A percentile compares a stretch with the other conserved stretches of the same genome.
Conservation (phyloP, 2,888 invertebrate species). For the Ophion obscuratus region DNA sequence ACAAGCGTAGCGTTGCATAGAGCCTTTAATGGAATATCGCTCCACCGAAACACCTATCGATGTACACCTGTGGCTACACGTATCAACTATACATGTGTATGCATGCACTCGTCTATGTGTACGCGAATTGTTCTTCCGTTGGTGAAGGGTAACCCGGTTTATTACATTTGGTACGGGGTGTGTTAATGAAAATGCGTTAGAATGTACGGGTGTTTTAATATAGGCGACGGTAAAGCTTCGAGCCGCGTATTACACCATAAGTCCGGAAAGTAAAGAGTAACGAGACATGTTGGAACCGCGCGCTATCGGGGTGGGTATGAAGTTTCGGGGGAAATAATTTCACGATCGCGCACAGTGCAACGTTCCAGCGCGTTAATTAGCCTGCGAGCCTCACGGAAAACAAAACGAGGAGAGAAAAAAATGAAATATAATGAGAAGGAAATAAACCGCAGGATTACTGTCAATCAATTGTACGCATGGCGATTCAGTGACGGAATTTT, state of each 20-base stretch:
- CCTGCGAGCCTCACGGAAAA: too few relatives aligned
- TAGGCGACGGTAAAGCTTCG: slow-evolving; percentile 73
- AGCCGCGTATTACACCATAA: slow-evolving; percentile 71
- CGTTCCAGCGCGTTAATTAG: background rate
- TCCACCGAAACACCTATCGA: background rate
- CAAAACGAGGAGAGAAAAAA: too few relatives aligned
- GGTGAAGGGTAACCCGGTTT: slow-evolving; percentile 36
- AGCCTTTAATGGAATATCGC: too few relatives aligned
- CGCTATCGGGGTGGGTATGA: background rate
- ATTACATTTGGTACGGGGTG: slow-evolving; percentile 65
- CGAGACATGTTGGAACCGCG: slow-evolving; percentile 8
- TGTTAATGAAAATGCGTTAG: slow-evolving; percentile 73
- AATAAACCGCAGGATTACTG: too few relatives aligned
- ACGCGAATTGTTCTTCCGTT: background rate
- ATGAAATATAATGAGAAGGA: too few relatives aligned
- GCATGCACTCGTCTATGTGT: background rate
- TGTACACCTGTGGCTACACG: background rate
- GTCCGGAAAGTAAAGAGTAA: slow-evolving; percentile 59
- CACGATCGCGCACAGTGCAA: background rate
- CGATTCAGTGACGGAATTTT: too few relatives aligned
- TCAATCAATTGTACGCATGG: too few relatives aligned
- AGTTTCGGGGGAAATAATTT: slow-evolving; percentile 40
- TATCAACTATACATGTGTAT: background rate
- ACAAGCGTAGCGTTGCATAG: too few relatives aligned
- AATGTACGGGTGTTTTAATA: slow-evolving; percentile 74